Percentiles rank a stretch among this genome's conserved stretches.
These are phyloP conservation scores for Embidobia sp. DNA, from an alignment of 2,888 invertebrate species.

Conservation along the genomic window DNA sequence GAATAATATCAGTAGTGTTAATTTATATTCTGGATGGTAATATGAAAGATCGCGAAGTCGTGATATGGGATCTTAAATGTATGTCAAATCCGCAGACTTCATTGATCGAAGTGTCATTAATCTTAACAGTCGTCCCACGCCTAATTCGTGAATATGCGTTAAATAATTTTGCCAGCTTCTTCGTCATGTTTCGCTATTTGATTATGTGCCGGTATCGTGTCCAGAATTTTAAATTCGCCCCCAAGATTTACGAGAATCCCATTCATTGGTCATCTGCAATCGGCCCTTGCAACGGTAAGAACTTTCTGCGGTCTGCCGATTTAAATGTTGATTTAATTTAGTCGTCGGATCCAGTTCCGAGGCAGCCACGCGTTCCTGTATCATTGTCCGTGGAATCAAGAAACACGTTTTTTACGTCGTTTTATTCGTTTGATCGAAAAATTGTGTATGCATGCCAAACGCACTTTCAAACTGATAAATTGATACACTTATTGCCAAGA, in stretches of 20 bases:
- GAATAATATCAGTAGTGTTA: no score
- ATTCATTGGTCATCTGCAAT: slow-evolving; percentile 36
- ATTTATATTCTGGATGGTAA: no score
- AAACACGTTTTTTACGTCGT: slow-evolving; percentile 19
- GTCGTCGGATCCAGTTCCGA: slow-evolving; percentile 65
- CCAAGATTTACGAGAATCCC: slow-evolving; percentile 68
- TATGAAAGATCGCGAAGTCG: no score
- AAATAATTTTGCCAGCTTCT: slow-evolving; percentile 57
- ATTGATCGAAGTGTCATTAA: slow-evolving; percentile 46
- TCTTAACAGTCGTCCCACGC: slow-evolving; percentile 56
- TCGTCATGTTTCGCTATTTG: slow-evolving; percentile 70
- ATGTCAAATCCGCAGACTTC: no score
- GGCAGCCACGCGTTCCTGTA: slow-evolving; percentile 58
- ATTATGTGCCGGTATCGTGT: slow-evolving; percentile 68
- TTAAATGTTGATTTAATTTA: slow-evolving; percentile 78
- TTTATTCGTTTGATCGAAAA: slow-evolving; percentile 44
- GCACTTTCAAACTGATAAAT: slow-evolving; percentile 37
- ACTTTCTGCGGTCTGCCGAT: slow-evolving; percentile 69
- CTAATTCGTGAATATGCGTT: slow-evolving; percentile 50
- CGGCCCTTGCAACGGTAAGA: slow-evolving; percentile 22
- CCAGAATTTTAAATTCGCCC: slow-evolving; percentile 71
- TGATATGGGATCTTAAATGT: no score
- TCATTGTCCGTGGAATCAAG: slow-evolving; percentile 52
- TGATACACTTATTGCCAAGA: slow-evolving; percentile 38
- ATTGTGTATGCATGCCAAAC: slow-evolving; percentile 37